Conservation (phyloP, 1,140 invertebrate species). For the Heliothis virescens region DNA sequence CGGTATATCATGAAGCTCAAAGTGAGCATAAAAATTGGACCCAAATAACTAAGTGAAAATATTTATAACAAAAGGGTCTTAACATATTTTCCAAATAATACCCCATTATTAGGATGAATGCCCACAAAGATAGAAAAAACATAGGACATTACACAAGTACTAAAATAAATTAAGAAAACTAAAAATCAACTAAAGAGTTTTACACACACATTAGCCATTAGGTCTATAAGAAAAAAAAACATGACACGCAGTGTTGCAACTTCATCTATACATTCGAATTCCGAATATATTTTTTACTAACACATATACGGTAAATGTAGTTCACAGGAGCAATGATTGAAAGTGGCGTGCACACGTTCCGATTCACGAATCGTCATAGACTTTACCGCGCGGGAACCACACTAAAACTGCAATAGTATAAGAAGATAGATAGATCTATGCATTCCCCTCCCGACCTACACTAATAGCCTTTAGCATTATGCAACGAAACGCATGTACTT, state of each 20-base stretch:
- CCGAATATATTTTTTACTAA: neutral
- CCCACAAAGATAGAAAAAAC: neutral
- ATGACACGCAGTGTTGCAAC: conserved; percentile 11
- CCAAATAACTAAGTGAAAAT: too few relatives aligned
- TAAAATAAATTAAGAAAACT: neutral
- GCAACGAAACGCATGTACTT: conserved; percentile 37
- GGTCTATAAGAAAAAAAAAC: conserved; percentile 3
- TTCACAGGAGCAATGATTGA: conserved; percentile 40
- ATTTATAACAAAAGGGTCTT: too few relatives aligned
- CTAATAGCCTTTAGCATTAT: conserved; percentile 48
- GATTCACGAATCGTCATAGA: conserved; percentile 24
- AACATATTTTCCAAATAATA: too few relatives aligned
- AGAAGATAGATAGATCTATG: conserved; percentile 25
- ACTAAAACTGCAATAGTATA: conserved; percentile 28
- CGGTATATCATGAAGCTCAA: too few relatives aligned
- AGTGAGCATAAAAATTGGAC: too few relatives aligned
- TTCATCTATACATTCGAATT: neutral
- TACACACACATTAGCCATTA: neutral
- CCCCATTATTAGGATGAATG: neutral
- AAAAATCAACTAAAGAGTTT: neutral
- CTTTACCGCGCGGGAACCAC: conserved; percentile 30
- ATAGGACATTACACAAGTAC: neutral
- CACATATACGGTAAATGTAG: conserved; percentile 43
- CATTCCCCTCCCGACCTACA: conserved; percentile 48
- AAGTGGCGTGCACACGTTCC: conserved; percentile 41